Evolutionary conservation across 2,113 vertebrate genomes (phyloP), one percentile per base, ranked within the genome.

Genomic region (Ornithorhynchus anatinus): DNA sequence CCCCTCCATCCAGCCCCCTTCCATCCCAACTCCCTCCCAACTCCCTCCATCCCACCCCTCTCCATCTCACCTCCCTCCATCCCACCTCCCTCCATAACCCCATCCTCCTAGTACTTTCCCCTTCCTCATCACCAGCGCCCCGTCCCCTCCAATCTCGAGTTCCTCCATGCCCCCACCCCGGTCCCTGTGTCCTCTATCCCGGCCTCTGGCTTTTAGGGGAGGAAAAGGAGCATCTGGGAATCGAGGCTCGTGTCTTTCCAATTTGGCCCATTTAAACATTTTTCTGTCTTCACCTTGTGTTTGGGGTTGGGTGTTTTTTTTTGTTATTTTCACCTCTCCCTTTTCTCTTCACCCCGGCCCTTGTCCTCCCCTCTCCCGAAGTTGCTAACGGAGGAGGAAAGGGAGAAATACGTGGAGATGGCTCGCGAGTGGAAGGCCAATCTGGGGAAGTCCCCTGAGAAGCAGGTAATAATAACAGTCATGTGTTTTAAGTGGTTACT

Each of bases 341-440:
- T 3, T 40, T n/a, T n/a, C n/a, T n/a, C n/a, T n/a, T n/a, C n/a
- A n/a, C n/a, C 31, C 29, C 37, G 19, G 27, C 32, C 32, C 22
- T 19, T 7, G 5, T 6, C 25, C 45, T 31, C n/a, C 27, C 9
- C 15, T n/a, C 12, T 9, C 22, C 7, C 10, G 31, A 32, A 94
- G 93, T 63, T 82, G 25, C 70, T 94, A 71, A 51, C 66, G 11
- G 29, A 80, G 19, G 77, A 84, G 5, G 84, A 92, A 43, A 94
- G 85, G 73, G 69, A 75, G 7, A 10, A n/a, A 5, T 95, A 92
- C 6, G 4, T 38, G 10, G 88, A 91, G 64, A 94, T 85, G 88
- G 91, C 92, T 37, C 86, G 27, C 10, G 69, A 80, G 4, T 88
- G 80, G 87, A 92, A 74, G 20, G 75, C 59, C 1, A 75, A 70